Base-by-base conservation (phyloP, 2,888 invertebrate species). In the Cabera pusaria region DNA sequence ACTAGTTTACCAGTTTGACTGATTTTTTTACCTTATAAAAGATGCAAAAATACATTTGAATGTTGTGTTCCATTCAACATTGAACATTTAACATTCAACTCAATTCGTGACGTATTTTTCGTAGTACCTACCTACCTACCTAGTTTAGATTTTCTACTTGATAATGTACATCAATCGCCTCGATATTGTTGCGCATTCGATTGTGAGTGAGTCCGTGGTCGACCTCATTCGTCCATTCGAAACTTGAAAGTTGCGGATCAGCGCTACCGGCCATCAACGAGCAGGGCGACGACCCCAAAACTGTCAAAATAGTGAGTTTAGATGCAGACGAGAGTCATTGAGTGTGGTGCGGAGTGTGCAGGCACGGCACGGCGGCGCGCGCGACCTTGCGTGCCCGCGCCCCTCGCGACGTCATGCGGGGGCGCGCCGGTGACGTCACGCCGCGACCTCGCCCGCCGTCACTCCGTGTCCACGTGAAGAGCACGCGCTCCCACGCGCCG, bases 391-490 rank as follows among this genome's bases (percentile, higher is more conserved):
- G 73, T 72, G 75, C 73, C 75, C 69, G 73, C 67, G 71, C 68
- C 67, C 52, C 59, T 52, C 54, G 64, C 74, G 62, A 79, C 79
- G 81, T 82, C 86, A 85, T 71, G 80, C 87, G 83, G 85, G 85
- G 90, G 88, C 83, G 88, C 85, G 87, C 82, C 90, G 90, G 76
- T 90, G 90, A 90, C 90, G 90, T 90, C 89, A 90, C 81, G 68
- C 75, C 72, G 78, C 90, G 90, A 90, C 82, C 88, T 78, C 81
- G 70, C 62, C 62, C 56, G 70, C 76, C 82, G 92, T 92, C 94
- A 95, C 92, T 90, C 93, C 82, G 80, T 81, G 93, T 91, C 91
- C 96, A 96, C 95, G 96, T 96, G 96, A 95, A 94, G 92, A 93
- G 73, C 93, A 92, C 91, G 92, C 92, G 85, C 80, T 77, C 92